A percentile compares a stretch with the other conserved stretches of the same genome.
Conservation (phyloP, 23 tunicate genomes). For the Oikopleura dioica region DNA sequence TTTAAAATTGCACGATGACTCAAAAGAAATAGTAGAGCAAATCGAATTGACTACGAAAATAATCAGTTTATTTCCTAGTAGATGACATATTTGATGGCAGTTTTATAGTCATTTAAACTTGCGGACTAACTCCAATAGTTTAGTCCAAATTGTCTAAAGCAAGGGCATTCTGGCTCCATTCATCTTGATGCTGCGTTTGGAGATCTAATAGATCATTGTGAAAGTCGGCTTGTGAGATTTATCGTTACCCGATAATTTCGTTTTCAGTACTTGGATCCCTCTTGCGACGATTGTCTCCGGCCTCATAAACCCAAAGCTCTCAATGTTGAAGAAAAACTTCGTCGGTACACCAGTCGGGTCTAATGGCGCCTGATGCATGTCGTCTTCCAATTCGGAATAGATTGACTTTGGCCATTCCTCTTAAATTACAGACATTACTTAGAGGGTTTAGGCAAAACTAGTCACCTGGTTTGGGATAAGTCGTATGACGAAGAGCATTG, state of each 20-base stretch:
- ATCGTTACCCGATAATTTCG: conserved; percentile 64
- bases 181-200: conserved; percentile 70
- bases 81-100: no score
- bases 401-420: conserved; percentile 99
- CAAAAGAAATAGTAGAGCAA: no score
- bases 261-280: conserved; percentile 65
- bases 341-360: conserved; percentile 60
- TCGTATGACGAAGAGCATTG: conserved; percentile 82
- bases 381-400: conserved; percentile 53
- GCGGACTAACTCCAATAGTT: no score
- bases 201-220: no score
- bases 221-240: no score
- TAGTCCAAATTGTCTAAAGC: neutral
- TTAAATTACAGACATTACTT: neutral
- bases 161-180: conserved; percentile 58
- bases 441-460: neutral
- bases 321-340: conserved; percentile 80
- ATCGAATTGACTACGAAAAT: no score
- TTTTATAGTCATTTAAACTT: no score
- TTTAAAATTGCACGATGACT: no score
- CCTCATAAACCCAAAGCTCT: conserved; percentile 40
- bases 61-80: no score
- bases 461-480: conserved; percentile 65
- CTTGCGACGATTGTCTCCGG: conserved; percentile 77
- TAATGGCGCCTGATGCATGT: conserved; percentile 58